These are phyloP conservation scores for Griposia aprilina DNA, from an alignment of 2,888 invertebrate species.

Conservation along the genomic window DNA sequence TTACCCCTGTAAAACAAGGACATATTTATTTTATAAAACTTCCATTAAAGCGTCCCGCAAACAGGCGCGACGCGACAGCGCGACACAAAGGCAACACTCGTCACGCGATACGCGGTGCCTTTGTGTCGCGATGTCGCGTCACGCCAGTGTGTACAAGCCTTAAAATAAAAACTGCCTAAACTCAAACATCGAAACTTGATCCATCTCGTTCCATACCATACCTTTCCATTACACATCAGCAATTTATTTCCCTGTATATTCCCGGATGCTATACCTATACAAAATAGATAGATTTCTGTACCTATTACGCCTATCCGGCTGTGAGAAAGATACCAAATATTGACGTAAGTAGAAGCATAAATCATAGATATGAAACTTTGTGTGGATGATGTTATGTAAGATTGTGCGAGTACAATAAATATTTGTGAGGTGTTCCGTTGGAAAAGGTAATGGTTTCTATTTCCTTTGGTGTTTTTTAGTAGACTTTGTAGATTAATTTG, in stretches of 20 bases:
- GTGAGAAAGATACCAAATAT: conserved; percentile 72
- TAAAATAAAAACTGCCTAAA: neutral
- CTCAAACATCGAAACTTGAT: neutral
- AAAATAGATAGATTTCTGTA: conserved; percentile 62
- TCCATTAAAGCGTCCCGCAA: too few species aligned
- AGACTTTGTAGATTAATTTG: neutral
- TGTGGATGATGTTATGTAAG: conserved; percentile 59
- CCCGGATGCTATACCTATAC: conserved; percentile 45
- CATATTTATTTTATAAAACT: neutral
- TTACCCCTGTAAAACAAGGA: neutral
- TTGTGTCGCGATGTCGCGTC: too few species aligned
- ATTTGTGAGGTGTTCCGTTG: conserved; percentile 38
- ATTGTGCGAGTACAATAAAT: conserved; percentile 56
- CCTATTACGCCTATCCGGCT: conserved; percentile 64
- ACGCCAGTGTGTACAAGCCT: too few species aligned
- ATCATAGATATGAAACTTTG: conserved; percentile 72
- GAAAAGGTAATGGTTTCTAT: conserved; percentile 22
- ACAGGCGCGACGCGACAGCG: too few species aligned
- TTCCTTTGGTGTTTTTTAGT: neutral
- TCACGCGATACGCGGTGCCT: too few species aligned
- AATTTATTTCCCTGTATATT: conserved; percentile 53
- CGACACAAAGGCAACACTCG: too few species aligned
- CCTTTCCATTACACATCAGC: conserved; percentile 19
- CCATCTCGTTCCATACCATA: neutral
- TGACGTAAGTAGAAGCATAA: conserved; percentile 70